Evolutionary conservation across 2,113 vertebrate species (phyloP), one percentile per base, ranked within the genome.

Genomic region (Lagopus leucura): DNA sequence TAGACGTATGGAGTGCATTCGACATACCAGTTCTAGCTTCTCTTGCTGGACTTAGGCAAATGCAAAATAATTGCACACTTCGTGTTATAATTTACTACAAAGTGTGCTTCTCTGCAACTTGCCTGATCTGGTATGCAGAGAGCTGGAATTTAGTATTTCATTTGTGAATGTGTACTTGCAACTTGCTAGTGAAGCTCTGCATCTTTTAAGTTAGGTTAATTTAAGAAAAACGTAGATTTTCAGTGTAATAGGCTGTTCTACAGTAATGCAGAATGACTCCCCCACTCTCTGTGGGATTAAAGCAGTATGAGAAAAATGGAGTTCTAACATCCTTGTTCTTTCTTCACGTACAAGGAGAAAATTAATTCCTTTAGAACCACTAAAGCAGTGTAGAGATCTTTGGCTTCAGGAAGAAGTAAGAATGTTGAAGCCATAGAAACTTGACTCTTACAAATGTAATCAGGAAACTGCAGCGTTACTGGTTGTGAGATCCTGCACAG

Each of bases 61-160:
- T 1, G 42, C 4, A 0, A 27, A 2, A 32, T 3, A 5, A 4
- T 30, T 16, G 36, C 70, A 10, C 1, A 0, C 40, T 28, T 36
- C 11, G 60, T 24, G 32, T 21, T 40, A 20, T 4, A 10, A 5
- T 17, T 32, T 72, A 47, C n/a, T 42, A 1, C 13, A 6, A 38
- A 65, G 34, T 63, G 50, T 10, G 17, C 32, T 11, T 57, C 55
- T 69, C 42, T 65, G 8, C 42, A 16, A 3, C n/a, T 22, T 13
- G 4, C 55, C 55, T 50, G 65, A 20, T 21, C 32, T 25, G 36
- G 10, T 20, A 6, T 0, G 10, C 19, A n/a, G 32, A 76, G 24
- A 7, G 21, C 60, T 12, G 28, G 65, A 15, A 8, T 86, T 89
- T 38, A 28, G 38, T 28, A 5, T 32, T 12, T 11, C 13, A 43